Percentiles rank a stretch among this genome's conserved stretches.
Evolutionary conservation across 2,113 vertebrate species (phyloP).

Genomic region (Eolophus roseicapilla): DNA sequence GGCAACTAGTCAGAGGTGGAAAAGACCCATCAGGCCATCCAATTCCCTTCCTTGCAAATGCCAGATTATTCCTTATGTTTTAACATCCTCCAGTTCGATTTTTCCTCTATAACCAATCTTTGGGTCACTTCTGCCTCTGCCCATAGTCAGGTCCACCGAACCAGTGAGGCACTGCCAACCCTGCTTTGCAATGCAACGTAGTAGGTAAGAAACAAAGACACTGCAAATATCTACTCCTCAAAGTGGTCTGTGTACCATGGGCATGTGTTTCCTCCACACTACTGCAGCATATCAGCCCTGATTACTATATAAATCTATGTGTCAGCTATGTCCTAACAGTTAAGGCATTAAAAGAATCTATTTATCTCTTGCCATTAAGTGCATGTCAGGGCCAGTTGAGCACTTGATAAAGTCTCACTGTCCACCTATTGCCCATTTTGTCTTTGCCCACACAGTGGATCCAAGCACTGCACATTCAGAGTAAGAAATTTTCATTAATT

Average conservation of each 20-base stretch:
- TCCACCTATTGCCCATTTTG: slow-evolving; percentile 8
- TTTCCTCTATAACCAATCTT: neutral
- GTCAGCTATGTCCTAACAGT: slow-evolving; percentile 53
- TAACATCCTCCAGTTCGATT: neutral
- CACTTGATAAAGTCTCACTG: slow-evolving; percentile 11
- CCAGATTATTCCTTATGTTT: neutral
- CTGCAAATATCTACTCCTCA: neutral
- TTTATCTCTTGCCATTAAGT: slow-evolving; percentile 56
- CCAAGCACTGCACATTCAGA: neutral
- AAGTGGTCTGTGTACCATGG: neutral
- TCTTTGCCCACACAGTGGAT: neutral
- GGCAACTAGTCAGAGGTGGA: neutral
- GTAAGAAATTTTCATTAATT: neutral
- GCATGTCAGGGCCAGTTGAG: slow-evolving; percentile 23
- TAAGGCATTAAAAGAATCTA: slow-evolving; percentile 52
- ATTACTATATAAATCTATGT: slow-evolving; percentile 17
- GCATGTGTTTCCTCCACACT: neutral
- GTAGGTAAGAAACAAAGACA: neutral
- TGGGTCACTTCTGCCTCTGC: neutral
- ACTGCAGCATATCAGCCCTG: neutral
- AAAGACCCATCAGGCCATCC: neutral
- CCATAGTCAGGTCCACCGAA: neutral
- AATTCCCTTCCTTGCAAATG: neutral
- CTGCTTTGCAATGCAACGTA: neutral
- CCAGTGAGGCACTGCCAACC: accelerated